These are phyloP conservation scores for Pipa parva DNA, from an alignment of 2,113 vertebrate species.

Conservation along the genomic window DNA sequence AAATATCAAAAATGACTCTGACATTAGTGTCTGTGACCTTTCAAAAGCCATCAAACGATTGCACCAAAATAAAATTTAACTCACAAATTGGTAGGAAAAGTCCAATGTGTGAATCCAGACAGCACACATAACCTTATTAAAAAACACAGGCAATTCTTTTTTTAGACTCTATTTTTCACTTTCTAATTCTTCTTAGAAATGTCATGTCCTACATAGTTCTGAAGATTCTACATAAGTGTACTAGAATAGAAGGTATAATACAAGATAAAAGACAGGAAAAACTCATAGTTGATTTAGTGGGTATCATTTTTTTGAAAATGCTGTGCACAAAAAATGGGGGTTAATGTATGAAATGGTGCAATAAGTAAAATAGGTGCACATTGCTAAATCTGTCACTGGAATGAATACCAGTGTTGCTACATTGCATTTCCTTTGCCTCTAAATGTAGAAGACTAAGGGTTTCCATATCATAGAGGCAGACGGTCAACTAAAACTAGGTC, in stretches of 20 bases:
- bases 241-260: conserved; percentile 2
- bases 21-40: conserved; percentile 4
- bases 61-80: conserved; percentile 1
- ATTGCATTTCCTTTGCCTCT: too few species aligned
- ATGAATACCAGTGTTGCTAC: too few species aligned
- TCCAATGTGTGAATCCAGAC: not conserved
- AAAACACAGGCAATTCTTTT: conserved; percentile 6
- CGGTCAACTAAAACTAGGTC: too few species aligned
- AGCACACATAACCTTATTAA: conserved; percentile 7
- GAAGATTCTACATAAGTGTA: not conserved
- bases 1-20: not conserved
- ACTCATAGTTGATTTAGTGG: too few species aligned
- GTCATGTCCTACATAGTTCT: not conserved
- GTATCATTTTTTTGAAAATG: not conserved
- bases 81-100: not conserved
- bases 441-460: too few species aligned
- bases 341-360: too few species aligned
- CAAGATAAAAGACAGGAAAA: too few species aligned
- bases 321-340: not conserved
- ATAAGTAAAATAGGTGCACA: too few species aligned
- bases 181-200: not conserved
- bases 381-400: too few species aligned
- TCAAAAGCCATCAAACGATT: not conserved
- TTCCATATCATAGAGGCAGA: too few species aligned
- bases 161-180: conserved; percentile 7